Conservation (phyloP, 2,797 vertebrate species). For the Balearica regulorum region DNA sequence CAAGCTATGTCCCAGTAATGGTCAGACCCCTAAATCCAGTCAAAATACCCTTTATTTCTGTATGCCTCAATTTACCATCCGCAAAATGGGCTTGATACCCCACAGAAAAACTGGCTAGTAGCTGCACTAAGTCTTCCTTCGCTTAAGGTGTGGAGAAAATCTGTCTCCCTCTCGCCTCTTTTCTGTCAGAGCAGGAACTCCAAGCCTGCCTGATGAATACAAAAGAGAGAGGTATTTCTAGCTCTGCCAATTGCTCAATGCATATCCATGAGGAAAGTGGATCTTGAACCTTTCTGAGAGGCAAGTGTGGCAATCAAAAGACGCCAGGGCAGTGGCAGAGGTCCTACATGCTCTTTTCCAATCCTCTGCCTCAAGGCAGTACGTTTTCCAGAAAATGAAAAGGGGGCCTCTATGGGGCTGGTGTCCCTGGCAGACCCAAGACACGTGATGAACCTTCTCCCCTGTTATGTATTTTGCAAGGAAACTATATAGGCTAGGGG, state of each 20-base stretch:
- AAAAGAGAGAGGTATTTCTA: not conserved
- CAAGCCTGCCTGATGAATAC: not conserved
- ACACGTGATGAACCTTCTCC: not conserved
- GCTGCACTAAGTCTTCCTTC: not conserved
- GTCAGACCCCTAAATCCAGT: not conserved
- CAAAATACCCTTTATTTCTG: not conserved
- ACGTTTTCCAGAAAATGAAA: not conserved
- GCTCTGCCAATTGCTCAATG: not conserved
- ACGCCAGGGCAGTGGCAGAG: not conserved
- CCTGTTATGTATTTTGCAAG: not conserved
- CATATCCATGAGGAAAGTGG: not conserved
- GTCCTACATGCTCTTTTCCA: not conserved
- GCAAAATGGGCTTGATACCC: not conserved
- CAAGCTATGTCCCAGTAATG: not conserved
- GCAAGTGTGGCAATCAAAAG: not conserved
- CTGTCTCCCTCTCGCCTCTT: not conserved
- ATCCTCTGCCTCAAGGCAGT: not conserved
- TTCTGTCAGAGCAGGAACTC: not conserved
- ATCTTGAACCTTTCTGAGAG: not conserved
- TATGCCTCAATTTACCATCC: not conserved
- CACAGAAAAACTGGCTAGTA: not conserved
- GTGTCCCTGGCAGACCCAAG: not conserved
- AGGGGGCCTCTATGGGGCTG: fast-evolving
- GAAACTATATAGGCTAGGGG: not conserved
- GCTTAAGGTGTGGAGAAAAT: not conserved